Conservation (phyloP, 2,888 invertebrate genomes). For the Apodemia mormo region DNA sequence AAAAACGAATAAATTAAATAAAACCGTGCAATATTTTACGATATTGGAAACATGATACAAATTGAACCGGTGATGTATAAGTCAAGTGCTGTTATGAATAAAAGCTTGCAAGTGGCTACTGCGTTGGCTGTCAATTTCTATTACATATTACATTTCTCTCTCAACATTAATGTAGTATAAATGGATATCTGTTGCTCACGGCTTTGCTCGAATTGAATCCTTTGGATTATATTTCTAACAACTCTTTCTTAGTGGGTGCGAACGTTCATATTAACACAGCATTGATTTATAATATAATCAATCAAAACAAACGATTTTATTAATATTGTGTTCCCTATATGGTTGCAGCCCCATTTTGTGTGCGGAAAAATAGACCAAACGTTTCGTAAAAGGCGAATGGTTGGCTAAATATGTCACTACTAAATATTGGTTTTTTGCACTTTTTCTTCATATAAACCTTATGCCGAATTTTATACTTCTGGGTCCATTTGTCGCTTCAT, state of each 20-base stretch:
- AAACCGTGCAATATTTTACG: background rate
- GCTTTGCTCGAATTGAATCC: background rate
- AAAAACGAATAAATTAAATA: background rate
- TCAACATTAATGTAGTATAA: background rate
- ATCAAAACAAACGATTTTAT: no score
- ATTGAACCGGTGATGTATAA: constrained; percentile 6
- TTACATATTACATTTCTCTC: background rate
- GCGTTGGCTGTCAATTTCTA: background rate
- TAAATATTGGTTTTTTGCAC: no score
- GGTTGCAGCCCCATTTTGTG: no score
- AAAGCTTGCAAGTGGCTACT: constrained; percentile 1
- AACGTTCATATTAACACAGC: no score
- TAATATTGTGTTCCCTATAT: no score
- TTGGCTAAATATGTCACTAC: no score
- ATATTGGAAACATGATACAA: background rate
- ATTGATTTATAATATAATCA: no score
- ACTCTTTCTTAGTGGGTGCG: background rate
- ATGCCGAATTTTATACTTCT: no score
- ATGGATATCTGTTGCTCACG: background rate
- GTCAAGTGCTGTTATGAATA: background rate
- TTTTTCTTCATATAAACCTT: no score
- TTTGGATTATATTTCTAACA: background rate
- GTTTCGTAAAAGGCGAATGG: no score
- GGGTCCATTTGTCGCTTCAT: no score
- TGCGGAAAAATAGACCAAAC: no score